Evolutionary conservation across 2,113 vertebrate genomes (phyloP).

Genomic region (Spea bombifrons): DNA sequence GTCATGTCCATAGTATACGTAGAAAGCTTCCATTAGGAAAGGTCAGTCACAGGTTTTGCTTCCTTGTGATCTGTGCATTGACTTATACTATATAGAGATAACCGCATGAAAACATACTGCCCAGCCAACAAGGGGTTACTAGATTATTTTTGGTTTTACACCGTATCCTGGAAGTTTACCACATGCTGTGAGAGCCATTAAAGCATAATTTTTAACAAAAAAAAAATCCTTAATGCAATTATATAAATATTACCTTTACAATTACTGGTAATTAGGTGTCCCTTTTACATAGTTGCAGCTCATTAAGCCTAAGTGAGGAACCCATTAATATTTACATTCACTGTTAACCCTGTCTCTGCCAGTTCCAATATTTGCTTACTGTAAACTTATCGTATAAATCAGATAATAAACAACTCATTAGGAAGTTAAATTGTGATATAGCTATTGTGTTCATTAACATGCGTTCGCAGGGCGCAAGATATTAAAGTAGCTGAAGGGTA

Average conservation of each 20-base stretch:
- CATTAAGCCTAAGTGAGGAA: constrained; percentile 40
- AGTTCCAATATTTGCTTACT: not conserved
- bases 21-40: no score
- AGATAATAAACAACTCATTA: not conserved
- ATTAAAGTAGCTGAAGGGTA: no score
- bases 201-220: constrained; percentile 43
- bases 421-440: not conserved
- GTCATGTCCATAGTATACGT: no score
- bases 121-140: constrained; percentile 33
- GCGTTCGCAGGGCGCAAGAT: no score
- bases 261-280: constrained; percentile 45
- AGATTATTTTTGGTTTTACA: not conserved
- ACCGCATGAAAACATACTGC: constrained; percentile 15
- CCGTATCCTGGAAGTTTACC: constrained; percentile 29
- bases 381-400: not conserved
- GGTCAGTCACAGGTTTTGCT: no score
- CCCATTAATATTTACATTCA: constrained; percentile 40
- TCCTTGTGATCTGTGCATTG: no score
- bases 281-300: constrained; percentile 38
- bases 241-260: constrained; percentile 48
- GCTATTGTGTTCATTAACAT: not conserved
- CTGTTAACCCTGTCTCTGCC: constrained; percentile 13
- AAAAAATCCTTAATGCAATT: constrained; percentile 43
- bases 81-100: no score
- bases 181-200: constrained; percentile 43